These are phyloP conservation scores for Miopithecus talapoin DNA, from an alignment of 2,797 vertebrate genomes.

Conservation along the genomic window DNA sequence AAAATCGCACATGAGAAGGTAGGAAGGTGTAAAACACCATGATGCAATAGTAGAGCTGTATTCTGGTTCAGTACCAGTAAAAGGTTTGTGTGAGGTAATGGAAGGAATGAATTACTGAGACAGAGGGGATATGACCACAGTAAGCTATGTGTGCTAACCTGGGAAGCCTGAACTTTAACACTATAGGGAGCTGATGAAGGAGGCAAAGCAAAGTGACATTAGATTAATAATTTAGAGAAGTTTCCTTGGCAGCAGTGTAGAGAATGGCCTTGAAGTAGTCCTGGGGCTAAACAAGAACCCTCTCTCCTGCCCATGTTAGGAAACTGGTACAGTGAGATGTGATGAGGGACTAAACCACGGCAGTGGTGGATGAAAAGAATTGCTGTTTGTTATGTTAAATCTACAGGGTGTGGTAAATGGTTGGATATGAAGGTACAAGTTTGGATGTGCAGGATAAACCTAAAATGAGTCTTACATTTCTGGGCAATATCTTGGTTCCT, in stretches of 20 bases:
- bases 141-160: not conserved
- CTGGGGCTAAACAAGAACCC: not conserved
- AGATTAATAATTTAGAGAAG: constrained; percentile 18
- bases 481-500: not conserved
- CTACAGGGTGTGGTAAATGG: not conserved
- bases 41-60: not conserved
- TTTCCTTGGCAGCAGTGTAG: not conserved
- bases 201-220: constrained; percentile 16
- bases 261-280: not conserved
- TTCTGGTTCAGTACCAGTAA: not conserved
- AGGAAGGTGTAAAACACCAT: not conserved
- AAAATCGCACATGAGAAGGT: not conserved
- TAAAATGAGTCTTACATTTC: not conserved
- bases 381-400: not conserved
- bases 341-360: not conserved
- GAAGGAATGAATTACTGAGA: constrained; percentile 36
- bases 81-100: constrained; percentile 1
- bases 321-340: not conserved
- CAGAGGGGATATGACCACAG: not conserved
- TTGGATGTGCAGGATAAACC: not conserved
- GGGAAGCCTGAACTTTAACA: not conserved
- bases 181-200: not conserved
- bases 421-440: not conserved
- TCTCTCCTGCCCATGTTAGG: not conserved
- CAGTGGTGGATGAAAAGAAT: not conserved